phyloP scores from a whole-genome alignment of 2,113 vertebrate species.

The Isurus oxyrinchus region DNA sequence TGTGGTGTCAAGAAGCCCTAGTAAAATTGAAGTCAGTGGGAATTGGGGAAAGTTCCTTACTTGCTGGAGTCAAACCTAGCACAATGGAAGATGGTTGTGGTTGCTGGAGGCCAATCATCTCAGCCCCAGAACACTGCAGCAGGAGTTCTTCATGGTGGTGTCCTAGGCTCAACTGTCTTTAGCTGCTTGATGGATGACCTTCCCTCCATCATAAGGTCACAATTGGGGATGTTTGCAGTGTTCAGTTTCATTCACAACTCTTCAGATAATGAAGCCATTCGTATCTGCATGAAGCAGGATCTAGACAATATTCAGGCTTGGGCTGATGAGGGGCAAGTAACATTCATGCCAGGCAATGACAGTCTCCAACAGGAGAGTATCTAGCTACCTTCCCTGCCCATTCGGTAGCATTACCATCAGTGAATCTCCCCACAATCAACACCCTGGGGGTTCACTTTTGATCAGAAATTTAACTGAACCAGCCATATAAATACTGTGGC shows the following conservation, averaged over 20 bases:
- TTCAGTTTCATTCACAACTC: neutral
- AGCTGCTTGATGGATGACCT: neutral
- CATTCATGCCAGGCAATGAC: neutral
- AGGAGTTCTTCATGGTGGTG: neutral
- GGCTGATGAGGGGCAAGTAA: neutral
- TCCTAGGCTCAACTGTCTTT: neutral
- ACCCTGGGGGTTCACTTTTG: no score
- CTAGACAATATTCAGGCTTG: neutral
- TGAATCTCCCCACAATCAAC: no score
- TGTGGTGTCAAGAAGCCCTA: neutral
- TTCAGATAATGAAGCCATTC: neutral
- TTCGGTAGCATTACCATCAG: no score
- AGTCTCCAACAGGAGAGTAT: neutral
- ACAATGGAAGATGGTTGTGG: neutral
- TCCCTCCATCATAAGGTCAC: neutral
- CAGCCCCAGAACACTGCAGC: no score
- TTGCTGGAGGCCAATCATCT: neutral
- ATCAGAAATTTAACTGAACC: no score
- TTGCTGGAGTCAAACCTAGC: no score
- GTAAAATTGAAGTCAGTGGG: neutral
- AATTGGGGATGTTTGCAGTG: neutral
- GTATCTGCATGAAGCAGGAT: neutral
- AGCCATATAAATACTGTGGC: no score
- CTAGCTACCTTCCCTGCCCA: neutral
- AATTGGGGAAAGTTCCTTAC: neutral